These are phyloP conservation scores for Drosophila meridionalis DNA, from an alignment of 2,888 invertebrate species.

Conservation along the genomic window DNA sequence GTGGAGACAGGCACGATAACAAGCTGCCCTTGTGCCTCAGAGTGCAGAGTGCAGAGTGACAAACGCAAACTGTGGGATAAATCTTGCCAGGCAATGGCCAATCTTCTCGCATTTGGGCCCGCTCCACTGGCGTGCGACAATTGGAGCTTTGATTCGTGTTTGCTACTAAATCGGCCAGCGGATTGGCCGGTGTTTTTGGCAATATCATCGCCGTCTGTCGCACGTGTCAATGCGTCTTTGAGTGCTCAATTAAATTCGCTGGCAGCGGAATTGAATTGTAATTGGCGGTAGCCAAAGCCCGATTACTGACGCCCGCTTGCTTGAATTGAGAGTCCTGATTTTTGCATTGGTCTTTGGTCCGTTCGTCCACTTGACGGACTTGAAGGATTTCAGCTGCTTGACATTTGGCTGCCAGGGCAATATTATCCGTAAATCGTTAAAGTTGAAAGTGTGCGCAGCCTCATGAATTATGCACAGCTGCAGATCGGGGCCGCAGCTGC, in stretches of 20 bases:
- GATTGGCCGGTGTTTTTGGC: conserved; percentile 48
- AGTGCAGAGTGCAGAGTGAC: conserved; percentile 55
- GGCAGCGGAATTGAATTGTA: conserved; percentile 73
- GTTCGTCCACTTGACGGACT: conserved; percentile 18
- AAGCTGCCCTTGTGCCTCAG: conserved; percentile 52
- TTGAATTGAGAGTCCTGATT: not conserved
- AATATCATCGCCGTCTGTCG: conserved; percentile 40
- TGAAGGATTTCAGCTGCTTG: conserved; percentile 23
- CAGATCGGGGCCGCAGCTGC: conserved; percentile 5
- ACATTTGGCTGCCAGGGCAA: conserved; percentile 30
- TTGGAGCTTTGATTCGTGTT: conserved; percentile 55
- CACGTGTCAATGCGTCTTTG: conserved; percentile 76
- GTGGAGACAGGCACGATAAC: conserved; percentile 68
- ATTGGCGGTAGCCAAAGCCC: conserved; percentile 55
- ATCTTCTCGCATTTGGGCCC: conserved; percentile 30
- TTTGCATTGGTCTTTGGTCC: conserved; percentile 50
- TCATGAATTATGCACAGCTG: conserved; percentile 59
- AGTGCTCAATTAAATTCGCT: conserved; percentile 82
- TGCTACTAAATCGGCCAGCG: conserved; percentile 31
- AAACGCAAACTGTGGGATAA: conserved; percentile 74
- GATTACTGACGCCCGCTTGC: not conserved
- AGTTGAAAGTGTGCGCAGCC: conserved; percentile 22
- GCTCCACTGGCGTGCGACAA: conserved; percentile 62
- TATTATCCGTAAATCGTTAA: conserved; percentile 31
- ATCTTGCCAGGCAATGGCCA: conserved; percentile 46